Base-by-base conservation (phyloP, 2,888 invertebrate species). In the Stenurella melanura region DNA sequence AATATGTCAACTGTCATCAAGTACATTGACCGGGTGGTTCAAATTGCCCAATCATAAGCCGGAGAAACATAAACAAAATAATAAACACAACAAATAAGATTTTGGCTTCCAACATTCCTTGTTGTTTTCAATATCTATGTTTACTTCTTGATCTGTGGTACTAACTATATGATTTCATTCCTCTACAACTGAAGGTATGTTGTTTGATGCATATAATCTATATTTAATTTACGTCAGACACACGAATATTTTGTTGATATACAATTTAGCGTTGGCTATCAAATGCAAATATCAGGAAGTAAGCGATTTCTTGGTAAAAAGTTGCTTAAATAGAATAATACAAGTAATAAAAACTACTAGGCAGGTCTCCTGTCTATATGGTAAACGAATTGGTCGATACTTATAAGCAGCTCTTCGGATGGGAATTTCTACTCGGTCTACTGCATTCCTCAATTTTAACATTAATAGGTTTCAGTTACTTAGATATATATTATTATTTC, bases 381-480 rank as follows among this genome's bases (percentile, higher is more conserved):
- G 17, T n/a, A n/a, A 19, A 26, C 15, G 26, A 54, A 67, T 10
- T 54, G 12, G 67, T 67, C 9, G 9, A 26, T 26, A 54, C 6
- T n/a, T 67, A 26, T 17, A 67, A 67, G 11, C 19, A 50, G 12
- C 67, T 67, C 2, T 67, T 67, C 17, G 67, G 67, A 26, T 67
- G 67, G 67, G 67, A 67, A 50, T 15, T 54, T 1, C 26, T 67
- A n/a, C 38, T 67, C 1, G 7, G n/a, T 26, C n/a, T 54, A n/a
- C 12, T 54, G 1, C 67, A 58, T 5, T 58, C 58, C 12, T 58
- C 58, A 11, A 21, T 58, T 0, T 19, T 58, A 1, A 18, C 21
- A 58, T 15, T 58, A 15, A 1, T 15, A 9, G 19, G 11, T 21
- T 58, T 58, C 19, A 58, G 58, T 11, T 58, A 5, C 58, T 3